phyloP scores from a whole-genome alignment of 2,113 vertebrate species.

The Gorilla gorilla region DNA sequence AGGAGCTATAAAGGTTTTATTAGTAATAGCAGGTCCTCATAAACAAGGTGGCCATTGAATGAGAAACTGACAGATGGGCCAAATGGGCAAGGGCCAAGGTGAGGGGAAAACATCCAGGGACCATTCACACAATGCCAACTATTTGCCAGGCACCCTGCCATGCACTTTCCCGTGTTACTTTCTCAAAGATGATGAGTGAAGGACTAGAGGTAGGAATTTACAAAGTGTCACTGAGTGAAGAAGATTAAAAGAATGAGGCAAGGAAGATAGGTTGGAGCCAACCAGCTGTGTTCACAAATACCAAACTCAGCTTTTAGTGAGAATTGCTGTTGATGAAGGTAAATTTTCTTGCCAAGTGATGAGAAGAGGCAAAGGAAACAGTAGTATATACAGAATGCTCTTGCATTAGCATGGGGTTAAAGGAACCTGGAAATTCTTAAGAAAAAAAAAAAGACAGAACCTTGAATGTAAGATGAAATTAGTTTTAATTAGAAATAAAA shows the following conservation, averaged over 20 bases:
- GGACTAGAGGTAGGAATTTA: not conserved
- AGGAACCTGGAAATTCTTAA: not conserved
- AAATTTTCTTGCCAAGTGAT: not conserved
- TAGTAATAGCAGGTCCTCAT: not conserved
- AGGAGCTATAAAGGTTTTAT: not conserved
- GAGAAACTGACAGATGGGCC: not conserved
- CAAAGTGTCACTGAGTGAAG: not conserved
- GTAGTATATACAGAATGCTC: not conserved
- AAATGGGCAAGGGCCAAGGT: not conserved
- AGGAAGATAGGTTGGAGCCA: not conserved
- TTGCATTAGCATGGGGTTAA: not conserved
- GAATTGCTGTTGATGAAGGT: not conserved
- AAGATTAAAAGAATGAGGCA: not conserved
- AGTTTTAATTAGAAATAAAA: conserved; percentile 6
- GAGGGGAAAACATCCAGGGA: not conserved
- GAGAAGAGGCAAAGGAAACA: not conserved
- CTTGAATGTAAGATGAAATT: not conserved
- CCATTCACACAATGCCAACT: not conserved
- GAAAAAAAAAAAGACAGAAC: not conserved
- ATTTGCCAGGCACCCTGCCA: not conserved
- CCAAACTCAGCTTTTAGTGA: not conserved
- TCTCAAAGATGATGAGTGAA: not conserved
- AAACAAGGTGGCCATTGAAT: not conserved
- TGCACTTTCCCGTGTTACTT: not conserved
- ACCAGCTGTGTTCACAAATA: not conserved